Conservation (phyloP, 30 jellyfish, hydroid and myxozoan genomes). For the Aurelia coerulea region DNA sequence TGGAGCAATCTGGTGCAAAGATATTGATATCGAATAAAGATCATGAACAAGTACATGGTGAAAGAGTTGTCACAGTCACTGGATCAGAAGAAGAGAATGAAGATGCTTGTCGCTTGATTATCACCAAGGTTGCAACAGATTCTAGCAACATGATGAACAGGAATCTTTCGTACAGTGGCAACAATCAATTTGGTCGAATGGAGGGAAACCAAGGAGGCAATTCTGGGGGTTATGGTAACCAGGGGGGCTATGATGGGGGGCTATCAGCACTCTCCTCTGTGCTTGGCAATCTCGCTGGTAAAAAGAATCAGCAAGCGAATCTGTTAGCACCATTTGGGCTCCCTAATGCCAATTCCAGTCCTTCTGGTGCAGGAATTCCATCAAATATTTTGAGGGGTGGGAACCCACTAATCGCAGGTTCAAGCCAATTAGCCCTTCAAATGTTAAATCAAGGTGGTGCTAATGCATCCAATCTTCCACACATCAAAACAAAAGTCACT, state of each 20-base stretch:
- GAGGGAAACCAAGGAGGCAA: slow-evolving; percentile 4
- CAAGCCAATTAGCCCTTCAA: slow-evolving; percentile 55
- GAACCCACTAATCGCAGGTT: slow-evolving; percentile 40
- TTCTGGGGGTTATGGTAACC: slow-evolving; percentile 34
- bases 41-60: slow-evolving; percentile 95
- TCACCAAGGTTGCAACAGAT: slow-evolving; percentile 85
- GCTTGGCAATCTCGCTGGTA: slow-evolving; percentile 81
- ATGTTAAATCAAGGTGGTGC: slow-evolving; percentile 65
- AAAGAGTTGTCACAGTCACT: slow-evolving; percentile 88
- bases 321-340: slow-evolving; percentile 67
- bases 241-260: slow-evolving; percentile 56
- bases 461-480: slow-evolving; percentile 58
- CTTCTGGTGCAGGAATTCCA: slow-evolving; percentile 39
- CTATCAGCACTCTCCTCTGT: slow-evolving; percentile 78
- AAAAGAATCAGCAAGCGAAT: slow-evolving; percentile 62
- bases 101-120: slow-evolving; percentile 89
- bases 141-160: slow-evolving; percentile 93
- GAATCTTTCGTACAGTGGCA: slow-evolving; percentile 69
- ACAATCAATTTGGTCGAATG: slow-evolving; percentile 30
- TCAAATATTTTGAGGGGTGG: slow-evolving; percentile 52
- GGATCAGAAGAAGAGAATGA: slow-evolving; percentile 88
- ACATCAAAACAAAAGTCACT: slow-evolving; percentile 90
- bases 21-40: slow-evolving; percentile 89
- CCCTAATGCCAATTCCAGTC: slow-evolving; percentile 62
- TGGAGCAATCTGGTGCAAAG: slow-evolving; percentile 93